phyloP scores from a whole-genome alignment of 1,140 invertebrate species.

The Amphibalanus amphitrite region DNA sequence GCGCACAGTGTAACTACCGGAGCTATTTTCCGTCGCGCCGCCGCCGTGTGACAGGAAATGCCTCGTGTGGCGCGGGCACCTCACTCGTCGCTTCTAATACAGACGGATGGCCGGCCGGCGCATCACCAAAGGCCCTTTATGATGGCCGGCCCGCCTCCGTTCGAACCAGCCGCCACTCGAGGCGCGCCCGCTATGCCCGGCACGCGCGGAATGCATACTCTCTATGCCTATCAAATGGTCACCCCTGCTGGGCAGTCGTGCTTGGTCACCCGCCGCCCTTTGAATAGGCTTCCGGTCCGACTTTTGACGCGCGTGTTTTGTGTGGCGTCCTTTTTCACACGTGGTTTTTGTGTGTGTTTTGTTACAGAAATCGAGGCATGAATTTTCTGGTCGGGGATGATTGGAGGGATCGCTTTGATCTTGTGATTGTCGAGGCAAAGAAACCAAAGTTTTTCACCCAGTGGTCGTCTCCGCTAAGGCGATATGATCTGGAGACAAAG shows the following conservation, averaged over 20 bases:
- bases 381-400: conserved; percentile 66
- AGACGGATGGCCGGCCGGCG: not conserved
- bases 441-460: conserved; percentile 95
- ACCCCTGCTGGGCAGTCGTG: too few species aligned
- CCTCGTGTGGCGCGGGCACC: not conserved
- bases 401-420: conserved; percentile 84
- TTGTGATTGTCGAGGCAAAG: conserved; percentile 82
- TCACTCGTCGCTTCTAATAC: not conserved
- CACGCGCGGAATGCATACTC: not conserved
- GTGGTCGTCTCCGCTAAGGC: conserved; percentile 66
- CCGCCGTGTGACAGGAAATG: not conserved
- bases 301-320: too few species aligned
- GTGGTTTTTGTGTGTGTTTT: conserved; percentile 1
- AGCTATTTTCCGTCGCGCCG: not conserved
- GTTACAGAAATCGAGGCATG: conserved; percentile 74
- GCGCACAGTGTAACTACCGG: not conserved
- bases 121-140: not conserved
- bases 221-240: too few species aligned
- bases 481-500: conserved; percentile 62
- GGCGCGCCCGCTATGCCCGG: not conserved
- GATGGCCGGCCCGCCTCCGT: not conserved
- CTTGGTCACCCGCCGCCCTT: too few species aligned
- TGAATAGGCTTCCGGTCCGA: too few species aligned
- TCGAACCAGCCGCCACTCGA: not conserved
- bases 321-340: too few species aligned